A percentile compares a stretch with the other conserved stretches of the same genome.
Evolutionary conservation across 2,113 vertebrate species (phyloP).

Genomic region (Smithornis capensis): DNA sequence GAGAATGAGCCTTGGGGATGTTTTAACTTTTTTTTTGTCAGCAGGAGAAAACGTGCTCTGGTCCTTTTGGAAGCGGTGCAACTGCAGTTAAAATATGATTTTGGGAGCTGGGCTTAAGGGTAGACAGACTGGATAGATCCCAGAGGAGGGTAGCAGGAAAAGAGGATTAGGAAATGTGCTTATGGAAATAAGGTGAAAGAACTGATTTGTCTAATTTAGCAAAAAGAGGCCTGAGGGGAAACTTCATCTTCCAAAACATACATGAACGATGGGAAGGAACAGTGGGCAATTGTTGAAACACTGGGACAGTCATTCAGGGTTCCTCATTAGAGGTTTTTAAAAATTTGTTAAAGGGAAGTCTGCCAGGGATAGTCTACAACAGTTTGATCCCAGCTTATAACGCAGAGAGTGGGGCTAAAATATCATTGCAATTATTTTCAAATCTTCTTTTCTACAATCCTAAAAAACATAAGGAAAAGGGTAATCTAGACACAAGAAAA

Average conservation of each 20-base stretch:
- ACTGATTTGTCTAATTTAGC: constrained; percentile 34
- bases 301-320: not conserved
- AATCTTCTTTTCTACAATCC: not conserved
- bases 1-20: not conserved
- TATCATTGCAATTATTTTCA: not conserved
- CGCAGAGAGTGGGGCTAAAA: not conserved
- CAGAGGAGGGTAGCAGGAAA: constrained; percentile 18
- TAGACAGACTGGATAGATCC: not conserved
- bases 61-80: not conserved
- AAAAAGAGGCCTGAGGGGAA: constrained; percentile 12
- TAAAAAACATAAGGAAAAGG: not conserved
- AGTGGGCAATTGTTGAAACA: not conserved
- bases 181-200: constrained; percentile 31
- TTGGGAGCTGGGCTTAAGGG: not conserved
- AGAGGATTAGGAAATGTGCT: not conserved
- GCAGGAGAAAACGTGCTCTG: not conserved
- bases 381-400: not conserved
- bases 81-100: not conserved
- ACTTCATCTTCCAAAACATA: not conserved
- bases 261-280: not conserved
- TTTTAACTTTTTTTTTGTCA: not conserved
- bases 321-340: not conserved
- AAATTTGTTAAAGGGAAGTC: not conserved
- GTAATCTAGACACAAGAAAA: not conserved
- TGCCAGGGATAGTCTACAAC: not conserved